A percentile compares a stretch with the other conserved stretches of the same genome.
These are phyloP conservation scores for Notospermus geniculatus DNA, from an alignment of 1,140 invertebrate species.

Conservation along the genomic window DNA sequence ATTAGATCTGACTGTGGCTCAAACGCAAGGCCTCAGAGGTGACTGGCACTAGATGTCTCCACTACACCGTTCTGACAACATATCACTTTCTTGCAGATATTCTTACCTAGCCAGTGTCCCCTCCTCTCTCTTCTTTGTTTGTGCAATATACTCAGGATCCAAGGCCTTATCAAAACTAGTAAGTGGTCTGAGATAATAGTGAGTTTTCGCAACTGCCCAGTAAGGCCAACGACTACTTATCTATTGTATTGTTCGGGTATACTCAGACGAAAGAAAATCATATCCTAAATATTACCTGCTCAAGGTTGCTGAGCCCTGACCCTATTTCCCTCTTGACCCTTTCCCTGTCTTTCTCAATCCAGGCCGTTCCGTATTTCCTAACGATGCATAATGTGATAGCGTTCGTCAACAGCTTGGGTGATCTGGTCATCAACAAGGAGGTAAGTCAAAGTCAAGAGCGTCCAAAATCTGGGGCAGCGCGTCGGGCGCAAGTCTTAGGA, in stretches of 20 bases:
- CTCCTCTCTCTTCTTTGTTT: conserved; percentile 42
- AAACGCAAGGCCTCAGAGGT: too few relatives aligned
- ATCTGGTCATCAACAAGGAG: conserved; percentile 20
- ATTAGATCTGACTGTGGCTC: too few relatives aligned
- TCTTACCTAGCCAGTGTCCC: conserved; percentile 21
- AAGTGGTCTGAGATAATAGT: conserved; percentile 20
- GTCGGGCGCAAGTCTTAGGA: too few relatives aligned
- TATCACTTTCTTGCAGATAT: not conserved
- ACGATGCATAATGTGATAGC: conserved; percentile 35
- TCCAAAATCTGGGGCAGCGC: too few relatives aligned
- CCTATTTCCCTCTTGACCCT: too few relatives aligned
- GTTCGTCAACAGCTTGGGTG: conserved; percentile 33
- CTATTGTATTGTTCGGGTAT: too few relatives aligned
- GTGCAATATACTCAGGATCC: conserved; percentile 52
- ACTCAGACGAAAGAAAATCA: too few relatives aligned
- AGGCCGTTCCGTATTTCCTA: conserved; percentile 43
- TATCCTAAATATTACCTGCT: too few relatives aligned
- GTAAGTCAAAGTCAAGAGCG: not conserved
- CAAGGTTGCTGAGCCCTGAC: too few relatives aligned
- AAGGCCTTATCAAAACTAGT: conserved; percentile 52
- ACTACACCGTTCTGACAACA: not conserved
- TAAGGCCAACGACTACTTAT: too few relatives aligned
- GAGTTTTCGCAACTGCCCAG: too few relatives aligned
- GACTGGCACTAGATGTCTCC: too few relatives aligned
- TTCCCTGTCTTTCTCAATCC: conserved; percentile 24